Percentiles rank a stretch among this genome's conserved stretches.
These are phyloP conservation scores for Argyra leucocephala DNA, from an alignment of 2,888 invertebrate species.

Conservation along the genomic window DNA sequence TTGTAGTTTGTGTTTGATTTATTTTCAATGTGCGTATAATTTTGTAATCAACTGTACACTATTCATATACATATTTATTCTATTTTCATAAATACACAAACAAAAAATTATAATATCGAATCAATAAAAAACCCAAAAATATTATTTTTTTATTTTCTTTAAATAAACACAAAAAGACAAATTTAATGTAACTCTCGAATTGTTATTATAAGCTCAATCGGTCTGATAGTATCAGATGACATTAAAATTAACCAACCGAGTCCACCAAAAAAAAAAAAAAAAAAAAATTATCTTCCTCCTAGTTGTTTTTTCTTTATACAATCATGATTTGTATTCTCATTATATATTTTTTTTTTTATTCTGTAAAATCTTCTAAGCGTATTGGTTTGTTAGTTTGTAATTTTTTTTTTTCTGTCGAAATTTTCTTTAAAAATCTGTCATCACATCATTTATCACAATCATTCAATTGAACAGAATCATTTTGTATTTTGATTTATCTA, in stretches of 20 bases:
- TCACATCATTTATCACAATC: constrained; percentile 1
- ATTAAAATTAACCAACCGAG: not conserved
- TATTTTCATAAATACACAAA: no score
- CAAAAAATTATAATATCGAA: not conserved
- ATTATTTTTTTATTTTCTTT: not conserved
- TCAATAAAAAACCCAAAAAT: not conserved
- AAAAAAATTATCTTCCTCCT: not conserved
- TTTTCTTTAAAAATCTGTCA: not conserved
- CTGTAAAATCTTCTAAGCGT: not conserved
- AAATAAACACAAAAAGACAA: not conserved
- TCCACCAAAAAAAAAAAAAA: not conserved
- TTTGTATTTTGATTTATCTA: not conserved
- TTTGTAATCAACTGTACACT: no score
- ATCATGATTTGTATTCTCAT: no score
- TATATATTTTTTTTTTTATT: not conserved
- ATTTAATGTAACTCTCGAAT: not conserved
- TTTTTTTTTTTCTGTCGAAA: not conserved
- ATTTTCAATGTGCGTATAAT: no score
- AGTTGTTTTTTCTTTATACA: not conserved
- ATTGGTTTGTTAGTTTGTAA: not conserved
- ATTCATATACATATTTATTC: no score
- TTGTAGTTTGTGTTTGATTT: no score
- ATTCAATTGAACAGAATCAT: constrained; percentile 6
- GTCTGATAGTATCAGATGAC: not conserved
- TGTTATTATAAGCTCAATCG: not conserved